Evolutionary conservation across 1,140 invertebrate species (phyloP), one percentile per base, ranked within the genome.

Genomic region (Drosophila nasuta): DNA sequence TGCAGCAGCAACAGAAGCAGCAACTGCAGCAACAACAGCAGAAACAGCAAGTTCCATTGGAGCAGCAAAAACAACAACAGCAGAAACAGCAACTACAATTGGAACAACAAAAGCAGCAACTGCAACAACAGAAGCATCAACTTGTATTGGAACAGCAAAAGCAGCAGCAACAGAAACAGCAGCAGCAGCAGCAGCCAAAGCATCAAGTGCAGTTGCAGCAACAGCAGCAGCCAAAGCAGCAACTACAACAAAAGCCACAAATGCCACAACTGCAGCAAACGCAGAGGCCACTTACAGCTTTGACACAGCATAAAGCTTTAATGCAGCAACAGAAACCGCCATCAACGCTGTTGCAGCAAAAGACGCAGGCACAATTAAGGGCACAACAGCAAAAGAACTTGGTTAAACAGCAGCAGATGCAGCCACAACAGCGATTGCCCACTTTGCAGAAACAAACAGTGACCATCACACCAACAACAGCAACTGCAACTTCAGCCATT

Each of bases 381-480:
- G 7, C n/a, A 46, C 10, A 10, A 20, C 56, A 15, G 30, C 65
- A 45, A 48, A 68, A 58, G 70, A 75, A 7, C 35, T 49, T 43
- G 5, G n/a, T 3, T 43, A 43, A 8, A 33, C 54, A 7, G 8
- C 43, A 70, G 33, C 54, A 35, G 8, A 71, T 67, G 35, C 54
- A 25, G 5, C 8, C 49, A 3, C 46, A 25, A 11, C 64, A 66
- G 25, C 57, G 35, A 1, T 33, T 63, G 52, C 46, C 62, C 1
- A 48, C 38, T 3, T n/a, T 51, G 20, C 45, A 79, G 25, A 64
- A 38, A 15, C 58, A 54, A 8, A 5, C 52, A 5, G 25, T 13
- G 8, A 17, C 41, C 1, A 1, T 41, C 7, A 10, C 54, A 11
- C 8, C 49, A 35, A 5, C 56, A 56, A 2, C 30, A n/a, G 13